Base-by-base conservation (phyloP, 2,888 invertebrate genomes). In the Rapana venosa region DNA sequence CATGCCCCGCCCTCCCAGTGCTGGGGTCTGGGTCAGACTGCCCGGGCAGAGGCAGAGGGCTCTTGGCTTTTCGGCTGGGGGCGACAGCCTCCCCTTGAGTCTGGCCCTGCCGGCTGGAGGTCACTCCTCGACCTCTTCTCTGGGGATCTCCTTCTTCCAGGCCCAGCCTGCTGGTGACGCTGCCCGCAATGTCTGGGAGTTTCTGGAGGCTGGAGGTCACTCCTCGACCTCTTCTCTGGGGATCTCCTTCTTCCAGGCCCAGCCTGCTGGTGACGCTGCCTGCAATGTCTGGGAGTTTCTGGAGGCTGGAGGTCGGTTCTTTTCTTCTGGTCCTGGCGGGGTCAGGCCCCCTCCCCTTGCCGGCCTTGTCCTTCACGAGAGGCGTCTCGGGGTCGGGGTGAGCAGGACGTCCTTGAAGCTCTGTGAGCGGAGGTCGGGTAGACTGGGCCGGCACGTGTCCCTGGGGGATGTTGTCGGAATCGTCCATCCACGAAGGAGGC, bases 91-190 rank as follows among this genome's bases (percentile, higher is more conserved):
- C 74, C 5, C 17, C 35, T n/a, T 70, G 0, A 1, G n/a, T 47
- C n/a, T 32, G 36, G n/a, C 20, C 35, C 2, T 22, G 15, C n/a
- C 22, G n/a, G 17, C 30, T 58, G 15, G 47, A 74, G 22, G 47
- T 87, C 74, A 87, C 74, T 4, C 87, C 87, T 22, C 26, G 74
- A 26, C 74, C 74, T 17, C 74, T 70, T n/a, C 87, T 74, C 32
- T 36, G 30, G n/a, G 36, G 11, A 70, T 87, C 47, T 47, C 47
- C 47, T 47, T 8, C 47, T 47, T 47, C 47, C 47, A 47, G 47
- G 47, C 4, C 2, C 47, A 87, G 26, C 47, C 36, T 30, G 15
- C 47, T 47, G 15, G 87, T 74, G 15, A 47, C 36, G 26, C 26
- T 47, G 87, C 11, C 8, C 74, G 11, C 17, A 0, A n/a, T n/a